These are phyloP conservation scores for Prosapia bicincta DNA, from an alignment of 2,888 invertebrate genomes.

Conservation along the genomic window DNA sequence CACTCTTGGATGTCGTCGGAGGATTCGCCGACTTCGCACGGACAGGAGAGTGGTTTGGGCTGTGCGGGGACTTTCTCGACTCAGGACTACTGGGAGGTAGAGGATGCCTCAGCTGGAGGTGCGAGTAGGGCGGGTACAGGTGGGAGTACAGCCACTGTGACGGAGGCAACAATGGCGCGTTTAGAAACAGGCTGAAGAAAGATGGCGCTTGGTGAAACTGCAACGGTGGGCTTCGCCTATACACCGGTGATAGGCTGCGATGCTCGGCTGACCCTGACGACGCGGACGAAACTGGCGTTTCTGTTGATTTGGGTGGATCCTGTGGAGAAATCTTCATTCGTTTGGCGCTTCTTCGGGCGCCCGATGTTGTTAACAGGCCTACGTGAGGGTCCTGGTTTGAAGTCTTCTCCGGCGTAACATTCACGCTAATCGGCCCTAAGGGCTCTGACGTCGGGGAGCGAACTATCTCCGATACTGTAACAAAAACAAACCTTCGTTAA, in stretches of 20 bases:
- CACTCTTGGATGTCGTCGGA: constrained; percentile 42
- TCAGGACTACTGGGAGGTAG: constrained; percentile 23
- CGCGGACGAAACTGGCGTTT: constrained; percentile 53
- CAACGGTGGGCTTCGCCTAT: constrained; percentile 32
- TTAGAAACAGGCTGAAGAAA: constrained; percentile 57
- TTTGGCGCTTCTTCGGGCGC: constrained; percentile 1
- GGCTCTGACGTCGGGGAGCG: constrained; percentile 35
- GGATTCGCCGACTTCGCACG: constrained; percentile 27
- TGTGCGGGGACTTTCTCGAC: constrained; percentile 30
- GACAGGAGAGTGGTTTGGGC: constrained; percentile 15
- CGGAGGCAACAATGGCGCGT: constrained; percentile 69
- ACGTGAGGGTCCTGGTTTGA: constrained; percentile 16
- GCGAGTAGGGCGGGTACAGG: constrained; percentile 55
- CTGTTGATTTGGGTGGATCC: constrained; percentile 45
- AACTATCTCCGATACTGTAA: constrained; percentile 35
- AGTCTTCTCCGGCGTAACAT: constrained; percentile 37
- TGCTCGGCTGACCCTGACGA: constrained; percentile 37
- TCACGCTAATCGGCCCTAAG: constrained; percentile 40
- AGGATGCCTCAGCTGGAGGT: constrained; percentile 25
- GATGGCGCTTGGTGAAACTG: constrained; percentile 40
- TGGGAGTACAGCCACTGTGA: constrained; percentile 78
- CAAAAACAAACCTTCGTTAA: too few relatives aligned
- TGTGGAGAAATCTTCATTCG: constrained; percentile 25
- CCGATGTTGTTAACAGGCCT: constrained; percentile 32
- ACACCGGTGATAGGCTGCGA: constrained; percentile 22